Evolutionary conservation across 2,888 invertebrate species (phyloP).

Genomic region (Clostera curtula): DNA sequence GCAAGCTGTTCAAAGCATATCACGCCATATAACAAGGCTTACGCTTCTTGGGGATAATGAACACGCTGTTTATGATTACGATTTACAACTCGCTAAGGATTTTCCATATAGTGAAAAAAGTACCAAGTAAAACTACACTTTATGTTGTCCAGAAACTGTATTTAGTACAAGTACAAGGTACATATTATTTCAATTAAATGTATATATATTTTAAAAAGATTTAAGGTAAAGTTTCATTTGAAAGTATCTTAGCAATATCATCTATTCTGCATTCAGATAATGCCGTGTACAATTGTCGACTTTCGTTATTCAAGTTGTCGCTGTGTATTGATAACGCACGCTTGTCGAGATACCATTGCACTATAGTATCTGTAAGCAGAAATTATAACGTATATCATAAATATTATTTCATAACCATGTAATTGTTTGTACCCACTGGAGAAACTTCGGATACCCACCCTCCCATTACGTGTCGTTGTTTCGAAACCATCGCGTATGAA

Average conservation of each 20-base stretch:
- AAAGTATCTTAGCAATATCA: conserved; percentile 34
- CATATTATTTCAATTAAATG: conserved; percentile 1
- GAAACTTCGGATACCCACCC: no score
- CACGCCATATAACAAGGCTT: conserved; percentile 28
- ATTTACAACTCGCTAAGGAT: conserved; percentile 24
- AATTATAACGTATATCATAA: conserved; percentile 7
- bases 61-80: conserved; percentile 31
- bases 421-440: no score
- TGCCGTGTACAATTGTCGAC: conserved; percentile 29
- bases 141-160: background rate
- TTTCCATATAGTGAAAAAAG: conserved; percentile 9
- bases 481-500: no score
- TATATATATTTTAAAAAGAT: conserved; percentile 3
- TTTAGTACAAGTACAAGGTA: no score
- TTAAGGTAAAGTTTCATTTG: conserved; percentile 13
- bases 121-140: background rate
- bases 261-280: conserved; percentile 36
- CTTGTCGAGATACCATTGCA: conserved; percentile 58
- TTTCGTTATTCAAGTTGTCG: conserved; percentile 29
- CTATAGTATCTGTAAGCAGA: conserved; percentile 44
- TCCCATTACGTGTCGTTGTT: no score
- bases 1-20: conserved; percentile 30
- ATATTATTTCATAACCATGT: no score
- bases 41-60: conserved; percentile 20
- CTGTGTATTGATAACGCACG: conserved; percentile 34